A percentile compares a stretch with the other conserved stretches of the same genome.
phyloP scores from a whole-genome alignment of 2,797 vertebrate genomes.

The Argentina silus region DNA sequence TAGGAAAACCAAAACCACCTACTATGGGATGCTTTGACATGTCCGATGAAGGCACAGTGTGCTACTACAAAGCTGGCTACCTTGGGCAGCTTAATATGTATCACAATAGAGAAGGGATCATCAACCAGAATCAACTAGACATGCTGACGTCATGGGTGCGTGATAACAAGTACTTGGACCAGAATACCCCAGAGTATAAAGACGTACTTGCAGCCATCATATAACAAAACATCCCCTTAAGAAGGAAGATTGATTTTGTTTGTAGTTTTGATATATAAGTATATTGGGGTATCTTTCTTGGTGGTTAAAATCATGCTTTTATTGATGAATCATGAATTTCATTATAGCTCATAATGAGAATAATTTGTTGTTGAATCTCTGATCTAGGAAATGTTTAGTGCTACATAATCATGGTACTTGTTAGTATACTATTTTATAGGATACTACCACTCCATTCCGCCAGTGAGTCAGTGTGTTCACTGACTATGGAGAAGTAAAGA shows the following conservation, averaged over 20 bases:
- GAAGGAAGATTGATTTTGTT: background rate
- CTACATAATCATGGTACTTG: background rate
- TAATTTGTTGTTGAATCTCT: background rate
- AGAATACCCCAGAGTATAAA: background rate
- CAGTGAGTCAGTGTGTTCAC: too few relatives aligned
- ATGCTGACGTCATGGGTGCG: background rate
- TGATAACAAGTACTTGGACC: background rate
- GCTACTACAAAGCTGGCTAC: background rate
- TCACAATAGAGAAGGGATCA: background rate
- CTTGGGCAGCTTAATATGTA: background rate
- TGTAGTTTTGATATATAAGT: background rate
- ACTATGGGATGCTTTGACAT: background rate
- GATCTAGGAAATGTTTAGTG: background rate
- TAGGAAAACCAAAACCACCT: background rate
- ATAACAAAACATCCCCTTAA: background rate
- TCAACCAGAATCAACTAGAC: background rate
- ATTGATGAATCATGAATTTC: background rate
- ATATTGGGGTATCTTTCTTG: background rate
- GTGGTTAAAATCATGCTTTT: background rate
- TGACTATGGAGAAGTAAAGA: too few relatives aligned
- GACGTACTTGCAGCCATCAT: background rate
- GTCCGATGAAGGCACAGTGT: constrained; percentile 1
- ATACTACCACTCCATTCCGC: background rate
- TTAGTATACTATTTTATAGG: background rate
- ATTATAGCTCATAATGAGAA: background rate